Base-by-base conservation (phyloP, 2,797 vertebrate genomes). In the Coccyzus lansbergi region DNA sequence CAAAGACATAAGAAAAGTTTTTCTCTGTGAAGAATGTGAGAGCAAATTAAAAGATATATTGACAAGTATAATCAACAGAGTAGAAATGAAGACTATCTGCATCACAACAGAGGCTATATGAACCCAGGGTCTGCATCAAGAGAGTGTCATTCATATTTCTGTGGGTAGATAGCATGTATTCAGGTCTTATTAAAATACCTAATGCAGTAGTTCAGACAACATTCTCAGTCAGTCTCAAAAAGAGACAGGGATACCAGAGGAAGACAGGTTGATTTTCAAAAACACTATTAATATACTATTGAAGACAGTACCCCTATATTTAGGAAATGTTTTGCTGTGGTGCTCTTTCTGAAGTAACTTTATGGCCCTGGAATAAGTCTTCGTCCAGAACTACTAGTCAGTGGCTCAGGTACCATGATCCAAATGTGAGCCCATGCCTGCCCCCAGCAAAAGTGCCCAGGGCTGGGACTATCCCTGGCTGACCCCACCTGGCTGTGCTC, bases 11-110 rank as follows among this genome's bases (percentile, higher is more conserved):
- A 59, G 24, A 28, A 90, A 78, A 81, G 24, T 22, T 78, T 70
- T 90, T 53, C 24, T 60, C 9, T 38, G n/a, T 56, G 67, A 83
- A 93, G 44, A 81, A 68, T 71, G 33, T 16, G 33, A 77, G 24
- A n/a, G 25, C 12, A 92, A 94, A 93, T 94, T 85, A 90, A 91
- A 85, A 86, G 34, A 92, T 16, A 36, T 87, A 86, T 46, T 81
- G 83, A 67, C 72, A 83, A 20, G 18, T 90, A 67, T 59, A 83
- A 91, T 68, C 49, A 77, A 67, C 49, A 56, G n/a, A 53, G 40
- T 52, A 53, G 53, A 83, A 94, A 90, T 58, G 5, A 87, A 83
- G 42, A 82, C 14, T 20, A 80, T 63, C 65, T 83, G 44, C 53
- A 77, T 31, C 28, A 51, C 75, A 79, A 88, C 19, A 76, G 14